Evolutionary conservation across 2,888 invertebrate genomes (phyloP).

Genomic region (Didymodactylos carnosus): DNA sequence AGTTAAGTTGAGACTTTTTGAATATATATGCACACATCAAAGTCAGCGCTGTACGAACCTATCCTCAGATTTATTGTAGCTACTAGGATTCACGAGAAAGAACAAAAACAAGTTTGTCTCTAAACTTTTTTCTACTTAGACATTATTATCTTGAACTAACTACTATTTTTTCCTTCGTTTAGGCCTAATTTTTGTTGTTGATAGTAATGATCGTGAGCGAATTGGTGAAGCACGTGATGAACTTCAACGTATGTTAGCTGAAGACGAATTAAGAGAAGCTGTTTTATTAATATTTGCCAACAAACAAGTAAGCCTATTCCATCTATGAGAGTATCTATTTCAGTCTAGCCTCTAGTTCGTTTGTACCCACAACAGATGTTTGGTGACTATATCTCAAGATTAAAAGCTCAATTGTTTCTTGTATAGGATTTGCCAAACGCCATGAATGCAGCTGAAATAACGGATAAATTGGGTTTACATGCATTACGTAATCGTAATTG

Average conservation of each 20-base stretch:
- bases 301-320: slow-evolving; percentile 56
- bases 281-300: slow-evolving; percentile 96
- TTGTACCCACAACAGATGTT: too few species aligned
- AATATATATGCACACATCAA: too few species aligned
- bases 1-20: too few species aligned
- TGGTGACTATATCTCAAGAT: too few species aligned
- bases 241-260: slow-evolving; percentile 93
- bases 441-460: slow-evolving; percentile 98
- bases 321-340: background rate
- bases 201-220: slow-evolving; percentile 98
- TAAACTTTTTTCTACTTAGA: background rate
- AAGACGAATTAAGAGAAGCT: slow-evolving; percentile 96
- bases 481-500: slow-evolving; percentile 84
- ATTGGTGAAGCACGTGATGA: slow-evolving; percentile 95
- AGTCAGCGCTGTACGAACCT: too few species aligned
- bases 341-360: too few species aligned
- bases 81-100: too few species aligned
- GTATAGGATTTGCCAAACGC: slow-evolving; percentile 90
- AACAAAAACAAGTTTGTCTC: too few species aligned
- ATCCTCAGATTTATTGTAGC: too few species aligned
- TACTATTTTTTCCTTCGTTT: background rate
- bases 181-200: slow-evolving; percentile 84
- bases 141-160: background rate
- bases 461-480: slow-evolving; percentile 93
- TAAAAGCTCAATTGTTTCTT: slow-evolving; percentile 16